Conservation (phyloP, 2,113 vertebrate genomes). For the Aldabrachelys gigantea region DNA sequence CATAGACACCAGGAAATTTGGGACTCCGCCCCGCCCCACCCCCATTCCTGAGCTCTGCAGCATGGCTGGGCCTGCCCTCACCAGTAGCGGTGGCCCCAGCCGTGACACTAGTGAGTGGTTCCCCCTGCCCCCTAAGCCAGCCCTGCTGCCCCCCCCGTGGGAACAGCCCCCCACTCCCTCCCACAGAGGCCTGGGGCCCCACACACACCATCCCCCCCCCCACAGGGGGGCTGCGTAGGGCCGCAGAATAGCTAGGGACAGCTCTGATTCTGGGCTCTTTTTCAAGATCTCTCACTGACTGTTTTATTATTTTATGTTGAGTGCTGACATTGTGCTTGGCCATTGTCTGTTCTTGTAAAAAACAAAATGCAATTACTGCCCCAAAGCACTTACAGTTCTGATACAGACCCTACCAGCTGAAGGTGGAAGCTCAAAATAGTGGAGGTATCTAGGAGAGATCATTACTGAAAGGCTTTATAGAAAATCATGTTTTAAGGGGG, state of each 20-base stretch:
- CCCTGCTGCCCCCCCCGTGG: too few species aligned
- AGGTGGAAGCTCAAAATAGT: neutral
- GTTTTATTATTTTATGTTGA: neutral
- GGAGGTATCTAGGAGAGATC: neutral
- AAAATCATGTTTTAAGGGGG: neutral
- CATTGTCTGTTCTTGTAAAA: neutral
- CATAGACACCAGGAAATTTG: too few species aligned
- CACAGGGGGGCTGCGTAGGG: accelerated
- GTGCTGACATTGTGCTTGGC: neutral
- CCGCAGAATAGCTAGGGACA: too few species aligned
- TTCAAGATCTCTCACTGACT: neutral
- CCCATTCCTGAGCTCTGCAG: too few species aligned
- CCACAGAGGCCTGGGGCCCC: too few species aligned
- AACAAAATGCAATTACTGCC: neutral
- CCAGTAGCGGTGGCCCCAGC: too few species aligned
- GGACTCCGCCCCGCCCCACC: too few species aligned
- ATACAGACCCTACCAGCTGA: neutral
- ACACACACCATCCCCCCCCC: too few species aligned
- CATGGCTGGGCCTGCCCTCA: too few species aligned
- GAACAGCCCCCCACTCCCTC: too few species aligned
- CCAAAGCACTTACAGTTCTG: neutral
- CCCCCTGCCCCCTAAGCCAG: too few species aligned
- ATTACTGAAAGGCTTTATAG: neutral
- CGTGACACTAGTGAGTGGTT: accelerated
- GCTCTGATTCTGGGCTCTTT: neutral